phyloP scores from a whole-genome alignment of 2,797 vertebrate species.

The Corythornis leucogaster region DNA sequence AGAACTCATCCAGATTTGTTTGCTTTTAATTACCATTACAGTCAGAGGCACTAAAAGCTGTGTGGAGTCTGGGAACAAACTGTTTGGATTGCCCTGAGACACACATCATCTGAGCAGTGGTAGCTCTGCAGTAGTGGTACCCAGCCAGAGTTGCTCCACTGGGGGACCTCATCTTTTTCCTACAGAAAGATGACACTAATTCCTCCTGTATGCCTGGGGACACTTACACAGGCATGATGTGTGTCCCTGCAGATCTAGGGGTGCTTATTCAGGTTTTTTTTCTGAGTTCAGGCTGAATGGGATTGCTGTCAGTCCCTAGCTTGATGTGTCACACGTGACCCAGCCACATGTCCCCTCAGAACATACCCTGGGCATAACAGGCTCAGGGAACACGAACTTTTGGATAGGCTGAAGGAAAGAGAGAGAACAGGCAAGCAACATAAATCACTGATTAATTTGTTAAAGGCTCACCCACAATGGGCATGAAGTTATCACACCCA shows the following conservation, averaged over 20 bases:
- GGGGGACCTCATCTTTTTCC: not conserved
- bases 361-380: not conserved
- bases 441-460: not conserved
- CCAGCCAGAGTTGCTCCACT: not conserved
- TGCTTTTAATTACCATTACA: conserved; percentile 56
- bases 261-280: not conserved
- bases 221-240: not conserved
- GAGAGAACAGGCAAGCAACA: not conserved
- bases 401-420: not conserved
- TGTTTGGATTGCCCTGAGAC: conserved; percentile 42
- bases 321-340: not conserved
- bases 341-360: not conserved
- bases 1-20: conserved; percentile 49
- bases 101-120: not conserved
- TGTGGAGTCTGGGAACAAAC: conserved; percentile 41
- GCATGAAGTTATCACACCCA: not conserved
- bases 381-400: not conserved
- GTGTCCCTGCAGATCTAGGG: not conserved
- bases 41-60: conserved; percentile 24
- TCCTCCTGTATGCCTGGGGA: not conserved
- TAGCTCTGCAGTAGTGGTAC: accelerated
- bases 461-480: not conserved
- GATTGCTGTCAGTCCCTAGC: not conserved
- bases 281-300: not conserved
- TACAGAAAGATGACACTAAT: not conserved